Base-by-base conservation (phyloP, 2,797 vertebrate species). In the Darevskia mixta region DNA sequence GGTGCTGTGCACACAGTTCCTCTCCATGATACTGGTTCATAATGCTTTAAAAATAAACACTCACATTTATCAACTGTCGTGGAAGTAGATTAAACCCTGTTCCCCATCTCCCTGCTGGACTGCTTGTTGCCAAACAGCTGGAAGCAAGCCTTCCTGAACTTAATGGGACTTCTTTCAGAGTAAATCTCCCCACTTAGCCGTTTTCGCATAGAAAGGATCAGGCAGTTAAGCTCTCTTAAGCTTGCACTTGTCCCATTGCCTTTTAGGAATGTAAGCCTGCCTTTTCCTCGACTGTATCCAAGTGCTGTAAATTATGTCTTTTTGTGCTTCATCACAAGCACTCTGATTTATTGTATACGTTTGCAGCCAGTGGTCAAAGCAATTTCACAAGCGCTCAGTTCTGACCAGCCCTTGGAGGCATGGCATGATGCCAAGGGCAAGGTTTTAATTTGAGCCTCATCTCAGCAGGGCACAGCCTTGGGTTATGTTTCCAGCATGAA, bases 341-440 rank as follows among this genome's bases (percentile, higher is more conserved):
- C 69, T 84, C 72, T 27, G 18, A 2, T 35, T 84, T 75, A 75
- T 84, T 61, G 73, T 75, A 75, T n/a, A 83, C 29, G 49, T 61
- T 41, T 58, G 35, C 25, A 35, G 23, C 82, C 45, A 73, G 38
- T 23, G 15, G 32, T 75, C 49, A 41, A 75, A 84, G 58, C 49
- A 84, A 84, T 84, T 41, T 84, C 69, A 84, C 55, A 84, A 84
- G 49, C 25, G 17, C 55, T 75, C 35, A 75, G 25, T 17, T 35
- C n/a, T 75, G 32, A 17, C 25, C 32, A 38, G 25, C 3, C 25
- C n/a, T 73, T 35, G 72, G 13, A 73, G 32, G 6, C 18, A 61
- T 61, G 58, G 49, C 49, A 58, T 73, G 49, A 55, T 25, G 3
- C 23, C 45, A 72, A 83, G 29, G 32, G 9, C 20, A 25, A 27